A percentile compares a stretch with the other conserved stretches of the same genome.
These are phyloP conservation scores for Python bivittatus DNA, from an alignment of 2,113 vertebrate species.

Conservation along the genomic window DNA sequence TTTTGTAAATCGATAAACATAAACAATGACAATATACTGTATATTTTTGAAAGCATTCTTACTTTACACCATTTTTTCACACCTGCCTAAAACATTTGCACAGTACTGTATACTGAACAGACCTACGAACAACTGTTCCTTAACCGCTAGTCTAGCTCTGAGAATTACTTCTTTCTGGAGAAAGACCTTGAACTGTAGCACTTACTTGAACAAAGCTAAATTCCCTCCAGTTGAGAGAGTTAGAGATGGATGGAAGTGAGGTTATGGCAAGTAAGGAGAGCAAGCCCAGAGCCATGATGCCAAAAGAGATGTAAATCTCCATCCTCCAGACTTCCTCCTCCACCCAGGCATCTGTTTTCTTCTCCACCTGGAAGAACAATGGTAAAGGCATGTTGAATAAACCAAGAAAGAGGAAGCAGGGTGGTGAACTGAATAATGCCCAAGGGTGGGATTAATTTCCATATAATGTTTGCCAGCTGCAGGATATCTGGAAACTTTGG, in stretches of 20 bases:
- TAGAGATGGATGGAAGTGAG: constrained; percentile 90
- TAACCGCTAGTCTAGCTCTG: background rate
- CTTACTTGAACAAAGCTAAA: constrained; percentile 95
- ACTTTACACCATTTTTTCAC: too few species aligned
- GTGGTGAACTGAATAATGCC: background rate
- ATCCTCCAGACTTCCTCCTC: constrained; percentile 92
- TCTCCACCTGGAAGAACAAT: constrained; percentile 76
- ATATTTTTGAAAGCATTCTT: too few species aligned
- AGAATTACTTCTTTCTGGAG: background rate
- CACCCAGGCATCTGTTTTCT: constrained; percentile 80
- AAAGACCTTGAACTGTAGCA: background rate
- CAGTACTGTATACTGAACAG: background rate
- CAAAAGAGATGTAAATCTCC: constrained; percentile 92
- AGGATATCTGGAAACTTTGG: background rate
- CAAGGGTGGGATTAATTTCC: background rate
- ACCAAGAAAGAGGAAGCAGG: background rate
- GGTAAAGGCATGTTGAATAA: constrained; percentile 6
- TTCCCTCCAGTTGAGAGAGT: constrained; percentile 93
- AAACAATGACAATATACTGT: too few species aligned
- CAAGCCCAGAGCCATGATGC: constrained; percentile 89
- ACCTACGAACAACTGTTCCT: background rate
- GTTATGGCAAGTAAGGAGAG: constrained; percentile 90
- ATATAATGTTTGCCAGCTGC: background rate
- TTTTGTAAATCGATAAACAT: too few species aligned
- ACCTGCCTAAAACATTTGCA: too few species aligned